These are phyloP conservation scores for Emydocephalus ijimae DNA, from an alignment of 2,113 vertebrate genomes.

Conservation along the genomic window DNA sequence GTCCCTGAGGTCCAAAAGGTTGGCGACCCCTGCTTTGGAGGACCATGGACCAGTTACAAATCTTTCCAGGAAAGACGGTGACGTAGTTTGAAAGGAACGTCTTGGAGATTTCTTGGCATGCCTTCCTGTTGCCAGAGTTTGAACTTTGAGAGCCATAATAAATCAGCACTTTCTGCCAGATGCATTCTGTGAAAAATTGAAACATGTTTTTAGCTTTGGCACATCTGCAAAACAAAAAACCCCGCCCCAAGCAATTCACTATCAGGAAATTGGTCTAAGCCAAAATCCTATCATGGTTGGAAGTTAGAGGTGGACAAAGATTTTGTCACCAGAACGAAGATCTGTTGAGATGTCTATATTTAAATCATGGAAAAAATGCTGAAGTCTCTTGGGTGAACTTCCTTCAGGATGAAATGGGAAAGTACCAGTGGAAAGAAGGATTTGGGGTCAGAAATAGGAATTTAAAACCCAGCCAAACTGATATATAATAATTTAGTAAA, in stretches of 20 bases:
- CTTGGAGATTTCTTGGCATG: constrained; percentile 48
- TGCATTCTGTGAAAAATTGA: background rate
- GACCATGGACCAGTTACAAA: constrained; percentile 10
- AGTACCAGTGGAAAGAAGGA: background rate
- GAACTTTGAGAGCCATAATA: constrained; percentile 46
- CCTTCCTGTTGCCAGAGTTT: constrained; percentile 45
- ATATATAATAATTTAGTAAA: background rate
- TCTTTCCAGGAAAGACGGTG: constrained; percentile 6
- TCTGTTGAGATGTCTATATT: background rate
- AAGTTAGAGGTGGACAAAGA: background rate
- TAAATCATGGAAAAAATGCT: background rate
- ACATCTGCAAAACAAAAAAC: background rate
- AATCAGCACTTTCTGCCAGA: constrained; percentile 58
- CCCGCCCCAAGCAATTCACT: fast-evolving
- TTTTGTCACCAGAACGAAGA: background rate
- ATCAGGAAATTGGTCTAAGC: background rate
- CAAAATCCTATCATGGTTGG: background rate
- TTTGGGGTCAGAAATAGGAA: background rate
- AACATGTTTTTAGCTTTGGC: background rate
- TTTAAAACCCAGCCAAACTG: background rate
- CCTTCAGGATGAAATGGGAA: background rate
- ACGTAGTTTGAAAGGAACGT: constrained; percentile 27
- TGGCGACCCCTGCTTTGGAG: no score
- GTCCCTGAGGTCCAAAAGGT: no score
- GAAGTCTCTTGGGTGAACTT: background rate